A percentile compares a stretch with the other conserved stretches of the same genome.
Conservation (phyloP, 2,797 vertebrate genomes). For the Jordanella pulchra region DNA sequence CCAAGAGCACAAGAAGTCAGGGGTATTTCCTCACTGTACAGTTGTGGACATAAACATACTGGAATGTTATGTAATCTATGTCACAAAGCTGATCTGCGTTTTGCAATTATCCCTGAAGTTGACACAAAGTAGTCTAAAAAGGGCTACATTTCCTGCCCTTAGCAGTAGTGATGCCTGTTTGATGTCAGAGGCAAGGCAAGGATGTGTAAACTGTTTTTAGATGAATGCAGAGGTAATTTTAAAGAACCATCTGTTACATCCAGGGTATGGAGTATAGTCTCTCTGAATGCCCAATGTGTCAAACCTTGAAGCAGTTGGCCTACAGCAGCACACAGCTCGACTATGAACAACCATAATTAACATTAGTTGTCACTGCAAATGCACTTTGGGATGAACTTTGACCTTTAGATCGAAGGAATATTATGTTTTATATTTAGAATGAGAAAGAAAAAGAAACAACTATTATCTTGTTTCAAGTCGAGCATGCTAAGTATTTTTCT, state of each 20-base stretch:
- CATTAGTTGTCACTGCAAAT: too few relatives aligned
- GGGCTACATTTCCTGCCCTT: neutral
- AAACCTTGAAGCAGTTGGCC: neutral
- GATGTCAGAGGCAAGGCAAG: neutral
- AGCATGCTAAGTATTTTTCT: too few relatives aligned
- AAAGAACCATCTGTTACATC: neutral
- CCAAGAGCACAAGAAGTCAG: conserved; percentile 21
- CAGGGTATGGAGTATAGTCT: neutral
- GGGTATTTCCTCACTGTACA: conserved; percentile 1
- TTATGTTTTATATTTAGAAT: too few relatives aligned
- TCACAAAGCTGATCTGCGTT: neutral
- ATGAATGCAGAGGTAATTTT: neutral
- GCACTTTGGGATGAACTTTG: too few relatives aligned
- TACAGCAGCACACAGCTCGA: too few relatives aligned
- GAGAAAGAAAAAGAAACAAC: too few relatives aligned
- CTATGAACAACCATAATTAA: too few relatives aligned
- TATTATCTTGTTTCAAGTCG: too few relatives aligned
- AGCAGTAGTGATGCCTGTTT: neutral
- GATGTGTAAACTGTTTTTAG: neutral
- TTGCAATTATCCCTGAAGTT: neutral
- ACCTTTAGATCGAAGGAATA: too few relatives aligned
- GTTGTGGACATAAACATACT: neutral
- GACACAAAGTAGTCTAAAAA: neutral
- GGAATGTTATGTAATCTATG: neutral
- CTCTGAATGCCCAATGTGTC: neutral